These are phyloP conservation scores for Hirudinaria manillensis DNA, from an alignment of 2,888 invertebrate species.

Conservation along the genomic window DNA sequence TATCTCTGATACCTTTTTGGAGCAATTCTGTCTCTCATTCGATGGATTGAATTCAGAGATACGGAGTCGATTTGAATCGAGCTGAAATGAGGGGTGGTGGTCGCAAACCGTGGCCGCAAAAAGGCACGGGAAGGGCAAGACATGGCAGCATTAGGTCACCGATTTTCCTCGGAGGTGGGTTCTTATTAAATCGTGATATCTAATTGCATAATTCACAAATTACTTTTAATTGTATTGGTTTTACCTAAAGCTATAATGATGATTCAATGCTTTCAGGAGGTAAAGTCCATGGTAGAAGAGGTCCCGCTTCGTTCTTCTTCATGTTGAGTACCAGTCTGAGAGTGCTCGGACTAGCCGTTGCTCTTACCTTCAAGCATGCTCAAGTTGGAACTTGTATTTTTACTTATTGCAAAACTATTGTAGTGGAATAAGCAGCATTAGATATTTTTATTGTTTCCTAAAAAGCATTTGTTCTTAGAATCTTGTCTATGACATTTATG, in stretches of 20 bases:
- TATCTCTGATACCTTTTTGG: neutral
- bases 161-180: constrained; percentile 60
- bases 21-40: neutral
- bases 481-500: too few relatives aligned
- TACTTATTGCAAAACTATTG: neutral
- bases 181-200: neutral
- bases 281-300: constrained; percentile 79
- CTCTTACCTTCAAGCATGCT: constrained; percentile 81
- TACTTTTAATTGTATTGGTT: too few relatives aligned
- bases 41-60: constrained; percentile 57
- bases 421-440: neutral
- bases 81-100: constrained; percentile 84
- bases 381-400: constrained; percentile 56
- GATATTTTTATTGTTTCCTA: too few relatives aligned
- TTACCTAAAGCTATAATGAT: neutral
- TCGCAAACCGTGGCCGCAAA: constrained; percentile 79
- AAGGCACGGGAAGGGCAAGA: constrained; percentile 76
- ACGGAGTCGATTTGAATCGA: constrained; percentile 70
- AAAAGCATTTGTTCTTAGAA: too few relatives aligned
- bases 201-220: too few relatives aligned
- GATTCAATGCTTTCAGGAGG: constrained; percentile 61
- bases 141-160: constrained; percentile 89
- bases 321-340: constrained; percentile 79
- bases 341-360: constrained; percentile 72
- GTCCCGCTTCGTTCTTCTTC: constrained; percentile 82